Evolutionary conservation across 1,140 invertebrate genomes (phyloP).

Genomic region (Tetranychus cinnabarinus): DNA sequence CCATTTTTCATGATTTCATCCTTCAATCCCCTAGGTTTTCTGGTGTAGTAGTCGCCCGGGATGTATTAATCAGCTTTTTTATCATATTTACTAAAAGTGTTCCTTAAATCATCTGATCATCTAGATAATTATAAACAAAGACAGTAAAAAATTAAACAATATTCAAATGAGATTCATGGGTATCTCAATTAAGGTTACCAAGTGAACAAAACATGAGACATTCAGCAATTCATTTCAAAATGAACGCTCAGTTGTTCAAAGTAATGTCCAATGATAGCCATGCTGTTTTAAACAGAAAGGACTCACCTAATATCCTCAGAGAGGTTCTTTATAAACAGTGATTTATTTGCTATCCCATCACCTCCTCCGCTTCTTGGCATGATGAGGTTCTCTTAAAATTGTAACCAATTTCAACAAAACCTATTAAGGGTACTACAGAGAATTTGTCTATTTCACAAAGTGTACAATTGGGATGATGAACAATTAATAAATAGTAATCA

Average conservation of each 20-base stretch:
- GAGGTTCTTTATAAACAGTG: not conserved
- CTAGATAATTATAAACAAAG: not conserved
- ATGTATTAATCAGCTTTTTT: conserved; percentile 27
- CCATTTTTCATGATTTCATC: conserved; percentile 5
- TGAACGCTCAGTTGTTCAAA: not conserved
- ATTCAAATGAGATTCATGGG: not conserved
- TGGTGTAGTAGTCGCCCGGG: conserved; percentile 26
- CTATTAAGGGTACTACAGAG: no score
- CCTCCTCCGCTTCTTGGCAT: not conserved
- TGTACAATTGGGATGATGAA: no score
- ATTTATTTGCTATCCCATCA: not conserved
- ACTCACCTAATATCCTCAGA: not conserved
- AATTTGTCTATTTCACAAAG: no score
- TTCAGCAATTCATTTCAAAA: not conserved
- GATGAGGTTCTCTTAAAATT: no score
- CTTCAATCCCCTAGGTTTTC: conserved; percentile 22
- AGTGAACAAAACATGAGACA: not conserved
- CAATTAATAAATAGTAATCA: no score
- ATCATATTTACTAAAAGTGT: conserved; percentile 27
- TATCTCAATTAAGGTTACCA: not conserved
- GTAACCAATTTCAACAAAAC: no score
- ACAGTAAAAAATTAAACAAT: not conserved
- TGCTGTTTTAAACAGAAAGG: not conserved
- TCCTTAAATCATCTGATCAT: conserved; percentile 14
- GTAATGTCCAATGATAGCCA: not conserved